phyloP scores from a whole-genome alignment of 2,113 vertebrate species.

The Coturnix japonica region DNA sequence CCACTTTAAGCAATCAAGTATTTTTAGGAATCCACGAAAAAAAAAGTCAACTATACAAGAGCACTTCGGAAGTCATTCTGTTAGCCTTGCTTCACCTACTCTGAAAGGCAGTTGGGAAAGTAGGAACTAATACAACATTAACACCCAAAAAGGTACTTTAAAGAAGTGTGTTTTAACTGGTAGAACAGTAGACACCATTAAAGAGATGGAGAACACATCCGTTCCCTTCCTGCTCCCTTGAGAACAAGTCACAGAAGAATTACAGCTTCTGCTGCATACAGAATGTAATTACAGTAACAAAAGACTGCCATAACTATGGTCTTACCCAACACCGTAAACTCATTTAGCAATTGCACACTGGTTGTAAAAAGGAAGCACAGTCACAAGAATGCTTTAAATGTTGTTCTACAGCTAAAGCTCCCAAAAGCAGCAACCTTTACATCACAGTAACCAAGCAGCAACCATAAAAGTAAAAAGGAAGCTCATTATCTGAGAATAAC shows the following conservation, averaged over 20 bases:
- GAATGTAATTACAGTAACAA: not conserved
- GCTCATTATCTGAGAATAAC: not conserved
- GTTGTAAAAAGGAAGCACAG: not conserved
- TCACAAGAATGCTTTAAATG: not conserved
- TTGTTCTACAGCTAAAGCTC: not conserved
- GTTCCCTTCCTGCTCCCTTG: not conserved
- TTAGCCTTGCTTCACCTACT: not conserved
- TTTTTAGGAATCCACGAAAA: not conserved
- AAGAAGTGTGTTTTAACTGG: too few relatives aligned
- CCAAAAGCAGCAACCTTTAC: not conserved
- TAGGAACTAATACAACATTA: not conserved
- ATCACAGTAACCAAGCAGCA: not conserved
- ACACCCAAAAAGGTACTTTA: not conserved
- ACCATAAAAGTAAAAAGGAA: not conserved
- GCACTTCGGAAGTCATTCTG: not conserved
- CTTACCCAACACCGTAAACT: not conserved
- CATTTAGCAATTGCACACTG: not conserved
- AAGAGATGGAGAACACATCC: rapidly evolving
- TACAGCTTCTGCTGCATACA: not conserved
- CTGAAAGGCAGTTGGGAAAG: not conserved
- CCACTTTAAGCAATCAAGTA: not conserved
- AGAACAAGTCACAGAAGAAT: not conserved
- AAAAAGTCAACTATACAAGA: not conserved
- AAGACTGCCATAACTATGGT: not conserved
- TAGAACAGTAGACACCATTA: too few relatives aligned